Evolutionary conservation across 2,113 vertebrate genomes (phyloP).

Genomic region (Grus americana): DNA sequence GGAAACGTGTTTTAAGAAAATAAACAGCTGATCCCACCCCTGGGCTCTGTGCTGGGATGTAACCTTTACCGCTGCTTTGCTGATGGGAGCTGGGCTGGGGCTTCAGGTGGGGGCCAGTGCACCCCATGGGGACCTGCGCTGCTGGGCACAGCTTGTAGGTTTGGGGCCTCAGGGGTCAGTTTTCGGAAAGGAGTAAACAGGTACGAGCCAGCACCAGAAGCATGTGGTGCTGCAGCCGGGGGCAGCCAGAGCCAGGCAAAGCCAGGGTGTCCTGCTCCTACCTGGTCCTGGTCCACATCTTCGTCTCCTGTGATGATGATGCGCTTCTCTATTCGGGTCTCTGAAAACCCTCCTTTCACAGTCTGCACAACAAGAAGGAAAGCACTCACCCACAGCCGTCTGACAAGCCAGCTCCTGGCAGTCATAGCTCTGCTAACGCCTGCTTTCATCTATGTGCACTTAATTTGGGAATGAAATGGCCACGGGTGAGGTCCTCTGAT

Average conservation of each 20-base stretch:
- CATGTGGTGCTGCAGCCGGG: background rate
- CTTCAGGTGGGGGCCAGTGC: background rate
- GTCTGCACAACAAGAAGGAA: conserved; percentile 76
- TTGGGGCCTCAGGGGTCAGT: background rate
- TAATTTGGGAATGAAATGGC: background rate
- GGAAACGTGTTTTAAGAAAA: background rate
- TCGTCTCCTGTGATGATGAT: conserved; percentile 98
- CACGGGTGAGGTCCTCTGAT: background rate
- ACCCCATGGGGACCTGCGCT: accelerated
- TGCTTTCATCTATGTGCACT: background rate
- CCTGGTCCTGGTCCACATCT: conserved; percentile 98
- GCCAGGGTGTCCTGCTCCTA: conserved; percentile 46
- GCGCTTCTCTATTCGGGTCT: conserved; percentile 97
- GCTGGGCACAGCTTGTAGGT: background rate
- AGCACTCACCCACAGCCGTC: background rate
- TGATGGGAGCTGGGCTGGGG: background rate
- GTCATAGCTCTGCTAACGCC: background rate
- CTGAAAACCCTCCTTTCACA: conserved; percentile 97
- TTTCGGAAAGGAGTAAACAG: background rate
- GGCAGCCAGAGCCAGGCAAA: background rate
- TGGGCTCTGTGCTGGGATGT: background rate
- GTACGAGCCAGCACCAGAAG: background rate
- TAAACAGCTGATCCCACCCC: background rate
- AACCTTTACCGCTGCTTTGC: background rate
- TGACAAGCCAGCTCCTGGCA: background rate